Base-by-base conservation (phyloP, 2,797 vertebrate genomes). In the Enteromius viviparus region DNA sequence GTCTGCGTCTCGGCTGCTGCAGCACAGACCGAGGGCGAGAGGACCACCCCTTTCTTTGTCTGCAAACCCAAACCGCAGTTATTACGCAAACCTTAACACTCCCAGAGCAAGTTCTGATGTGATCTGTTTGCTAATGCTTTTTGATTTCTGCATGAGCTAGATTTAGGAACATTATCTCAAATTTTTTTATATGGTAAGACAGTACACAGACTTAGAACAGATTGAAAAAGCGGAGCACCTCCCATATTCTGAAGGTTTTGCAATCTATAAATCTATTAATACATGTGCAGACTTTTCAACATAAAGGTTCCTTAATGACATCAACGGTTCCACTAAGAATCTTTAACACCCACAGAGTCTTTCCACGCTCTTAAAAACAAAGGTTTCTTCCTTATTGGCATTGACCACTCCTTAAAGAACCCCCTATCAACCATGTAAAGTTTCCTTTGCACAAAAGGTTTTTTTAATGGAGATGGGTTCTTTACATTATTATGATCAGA, bases 41-140 rank as follows among this genome's bases (percentile, higher is more conserved):
- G 74, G 40, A 81, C 49, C 65, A 82, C 70, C 62, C 71, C 45
- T 60, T 51, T 84, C 70, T 84, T 79, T 81, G 78, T 77, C 47
- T 82, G 37, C 66, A 74, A 68, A 55, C 75, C 66, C 66, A 40
- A 64, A 78, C 81, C 81, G 5, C 74, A 72, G 62, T 58, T 58
- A 78, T 82, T 62, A 82, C 26, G n/a, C 40, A 65, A 72, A 64
- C 76, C 58, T 12, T 82, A 70, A 65, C 62, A 21, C 70, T 49
- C 51, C n/a, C 65, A 60, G 32, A 79, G 69, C 76, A 62, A 47
- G 29, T 42, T 65, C 62, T 83, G 51, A 66, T 74, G 60, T 66
- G 84, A 85, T 80, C 76, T 80, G 58, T 58, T 58, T 51, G 23
- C 8, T 32, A 64, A 32, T 64, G 53, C 45, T 34, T 49, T 34